Conservation (phyloP, 37 sponge, comb jelly and placozoan species). For the Tethya wilhelma region DNA sequence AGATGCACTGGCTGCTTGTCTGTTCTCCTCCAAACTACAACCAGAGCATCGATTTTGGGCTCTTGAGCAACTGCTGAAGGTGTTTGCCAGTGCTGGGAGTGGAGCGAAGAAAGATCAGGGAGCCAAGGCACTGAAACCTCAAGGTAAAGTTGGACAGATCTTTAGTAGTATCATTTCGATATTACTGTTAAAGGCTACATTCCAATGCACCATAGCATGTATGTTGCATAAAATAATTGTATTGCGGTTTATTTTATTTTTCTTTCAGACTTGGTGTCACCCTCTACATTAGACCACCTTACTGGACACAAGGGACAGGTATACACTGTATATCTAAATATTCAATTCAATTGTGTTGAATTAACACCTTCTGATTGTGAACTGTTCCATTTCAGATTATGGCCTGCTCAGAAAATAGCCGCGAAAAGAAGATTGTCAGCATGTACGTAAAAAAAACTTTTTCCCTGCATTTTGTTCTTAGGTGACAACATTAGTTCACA, state of each 20-base stretch:
- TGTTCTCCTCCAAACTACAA: constrained; percentile 57
- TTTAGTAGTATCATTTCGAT: no score
- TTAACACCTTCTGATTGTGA: not conserved
- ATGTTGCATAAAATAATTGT: not conserved
- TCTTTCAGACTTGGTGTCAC: constrained; percentile 14
- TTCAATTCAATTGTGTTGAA: not conserved
- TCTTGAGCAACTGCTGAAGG: constrained; percentile 57
- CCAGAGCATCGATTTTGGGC: constrained; percentile 58
- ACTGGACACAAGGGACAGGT: constrained; percentile 68
- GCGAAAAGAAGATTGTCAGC: constrained; percentile 14
- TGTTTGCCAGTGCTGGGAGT: constrained; percentile 21
- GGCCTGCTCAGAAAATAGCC: constrained; percentile 22
- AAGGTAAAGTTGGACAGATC: no score
- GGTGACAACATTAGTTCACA: no score
- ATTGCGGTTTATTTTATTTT: not conserved
- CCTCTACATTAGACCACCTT: constrained; percentile 34
- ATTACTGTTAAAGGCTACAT: no score
- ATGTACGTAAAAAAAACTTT: constrained; percentile 32
- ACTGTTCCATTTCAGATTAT: constrained; percentile 48
- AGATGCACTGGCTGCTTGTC: constrained; percentile 78
- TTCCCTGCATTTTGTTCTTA: no score
- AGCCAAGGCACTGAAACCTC: no score
- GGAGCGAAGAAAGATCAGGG: no score
- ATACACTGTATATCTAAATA: not conserved
- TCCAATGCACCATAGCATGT: no score